Evolutionary conservation across 2,888 invertebrate species (phyloP), one percentile per base, ranked within the genome.

Genomic region (Nomada goodeniana): DNA sequence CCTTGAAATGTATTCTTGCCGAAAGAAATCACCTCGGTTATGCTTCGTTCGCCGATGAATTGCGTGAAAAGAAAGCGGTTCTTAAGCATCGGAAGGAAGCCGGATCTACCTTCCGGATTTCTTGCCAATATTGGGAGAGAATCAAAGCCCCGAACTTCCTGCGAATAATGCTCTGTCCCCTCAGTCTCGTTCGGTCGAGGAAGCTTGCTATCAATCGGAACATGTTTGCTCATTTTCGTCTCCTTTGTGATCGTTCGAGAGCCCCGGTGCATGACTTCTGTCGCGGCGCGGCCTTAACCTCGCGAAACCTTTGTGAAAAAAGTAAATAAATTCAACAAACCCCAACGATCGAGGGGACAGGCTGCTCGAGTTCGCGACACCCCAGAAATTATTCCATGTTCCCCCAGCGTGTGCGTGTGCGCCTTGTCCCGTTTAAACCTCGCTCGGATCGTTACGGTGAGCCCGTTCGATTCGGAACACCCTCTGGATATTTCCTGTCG

Each of bases 1-100:
- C 88, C 91, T 89, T 90, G 88, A 92, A 91, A 91, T 92, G 60
- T 91, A 92, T 92, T 90, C 91, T 80, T 80, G 82, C 85, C 82
- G 71, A 79, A 85, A 86, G 83, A 79, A 90, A 89, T 90, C 89
- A 86, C 79, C 80, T 70, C 74, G 85, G 87, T 88, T 85, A 88
- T 85, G 87, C 72, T 87, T 52, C 53, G 65, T 11, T 68, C 71
- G 53, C 77, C 80, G 73, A 80, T 70, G 71, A 84, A 84, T 76
- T 82, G 53, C 63, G 60, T 52, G 20, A 50, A 74, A 79, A 75
- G 79, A 82, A 87, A 79, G 71, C 69, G 63, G 47, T 61, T 23
- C 36, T 7, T n/a, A 53, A 36, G 55, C 55, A 52, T 42, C 69
- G 47, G 67, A 77, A 77, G 82, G 75, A 69, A 76, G 67, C 57